phyloP scores from a whole-genome alignment of 2,797 vertebrate species.

The Apogon hyalosoma region DNA sequence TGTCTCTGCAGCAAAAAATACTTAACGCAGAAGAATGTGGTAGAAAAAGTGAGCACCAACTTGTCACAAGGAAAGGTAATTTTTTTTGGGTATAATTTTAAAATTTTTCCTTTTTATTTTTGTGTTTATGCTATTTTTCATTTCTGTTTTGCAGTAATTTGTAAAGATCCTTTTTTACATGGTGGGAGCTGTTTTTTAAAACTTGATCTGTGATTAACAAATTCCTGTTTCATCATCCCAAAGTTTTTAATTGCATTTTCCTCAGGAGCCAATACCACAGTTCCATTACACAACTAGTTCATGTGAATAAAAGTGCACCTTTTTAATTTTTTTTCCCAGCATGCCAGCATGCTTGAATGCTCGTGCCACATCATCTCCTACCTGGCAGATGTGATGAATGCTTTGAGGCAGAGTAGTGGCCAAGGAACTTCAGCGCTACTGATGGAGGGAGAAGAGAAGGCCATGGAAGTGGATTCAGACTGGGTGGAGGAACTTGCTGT shows the following conservation, averaged over 20 bases:
- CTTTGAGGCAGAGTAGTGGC: conserved; percentile 91
- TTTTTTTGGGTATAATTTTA: conserved; percentile 17
- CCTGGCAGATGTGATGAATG: conserved; percentile 98
- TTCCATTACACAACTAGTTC: background rate
- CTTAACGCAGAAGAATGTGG: conserved; percentile 96
- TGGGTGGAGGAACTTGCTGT: conserved; percentile 98
- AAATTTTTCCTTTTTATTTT: too few relatives aligned
- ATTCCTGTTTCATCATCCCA: background rate
- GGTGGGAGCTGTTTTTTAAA: too few relatives aligned
- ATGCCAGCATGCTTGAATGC: conserved; percentile 94
- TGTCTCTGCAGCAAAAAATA: conserved; percentile 93
- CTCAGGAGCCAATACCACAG: too few relatives aligned
- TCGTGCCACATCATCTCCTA: conserved; percentile 98
- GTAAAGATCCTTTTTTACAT: too few relatives aligned
- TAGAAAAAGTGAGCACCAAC: conserved; percentile 96
- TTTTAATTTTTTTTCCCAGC: conserved; percentile 80
- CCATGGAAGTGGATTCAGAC: conserved; percentile 97
- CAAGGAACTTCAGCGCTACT: conserved; percentile 92
- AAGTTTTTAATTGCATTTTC: background rate
- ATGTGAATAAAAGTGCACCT: background rate
- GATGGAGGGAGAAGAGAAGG: conserved; percentile 95
- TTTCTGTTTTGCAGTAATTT: too few relatives aligned
- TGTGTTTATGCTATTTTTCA: too few relatives aligned
- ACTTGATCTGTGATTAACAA: too few relatives aligned
- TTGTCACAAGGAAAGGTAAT: conserved; percentile 96